Conservation (phyloP, 2,797 vertebrate genomes). For the Pantherophis vulpinus region DNA sequence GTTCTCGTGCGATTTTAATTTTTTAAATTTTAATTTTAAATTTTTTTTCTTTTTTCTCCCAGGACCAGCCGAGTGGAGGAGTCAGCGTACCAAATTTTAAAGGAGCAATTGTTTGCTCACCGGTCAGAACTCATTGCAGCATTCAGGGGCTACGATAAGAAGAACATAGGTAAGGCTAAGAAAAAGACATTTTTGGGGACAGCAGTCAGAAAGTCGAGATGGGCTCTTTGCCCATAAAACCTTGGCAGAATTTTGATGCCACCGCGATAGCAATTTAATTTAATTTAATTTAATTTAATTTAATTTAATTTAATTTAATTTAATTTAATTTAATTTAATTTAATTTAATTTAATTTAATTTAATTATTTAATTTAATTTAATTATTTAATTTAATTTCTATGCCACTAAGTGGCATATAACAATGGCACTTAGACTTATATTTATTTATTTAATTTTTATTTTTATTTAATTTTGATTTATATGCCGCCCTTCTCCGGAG, state of each 20-base stretch:
- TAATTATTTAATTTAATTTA: too few relatives aligned
- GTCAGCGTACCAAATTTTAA: constrained; percentile 85
- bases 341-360: too few relatives aligned
- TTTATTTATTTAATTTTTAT: too few relatives aligned
- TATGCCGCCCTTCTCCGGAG: too few relatives aligned
- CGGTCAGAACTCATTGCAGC: constrained; percentile 82
- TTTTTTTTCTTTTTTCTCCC: constrained; percentile 15
- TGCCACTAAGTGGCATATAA: too few relatives aligned
- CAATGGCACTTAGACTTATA: too few relatives aligned
- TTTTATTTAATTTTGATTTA: too few relatives aligned
- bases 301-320: too few relatives aligned
- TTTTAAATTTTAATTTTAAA: neutral
- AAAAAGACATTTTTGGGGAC: neutral
- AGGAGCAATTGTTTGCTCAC: constrained; percentile 85
- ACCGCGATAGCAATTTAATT: neutral
- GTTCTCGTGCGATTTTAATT: neutral
- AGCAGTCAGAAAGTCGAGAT: neutral
- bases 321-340: too few relatives aligned
- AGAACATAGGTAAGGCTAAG: constrained; percentile 74
- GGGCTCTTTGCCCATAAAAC: neutral
- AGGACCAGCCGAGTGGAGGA: constrained; percentile 88
- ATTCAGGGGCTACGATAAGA: constrained; percentile 78
- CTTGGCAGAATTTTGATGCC: neutral
- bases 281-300: too few relatives aligned
- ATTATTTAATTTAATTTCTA: too few relatives aligned